Conservation (phyloP, 2,113 vertebrate genomes). For the Periophthalmus modestus region DNA sequence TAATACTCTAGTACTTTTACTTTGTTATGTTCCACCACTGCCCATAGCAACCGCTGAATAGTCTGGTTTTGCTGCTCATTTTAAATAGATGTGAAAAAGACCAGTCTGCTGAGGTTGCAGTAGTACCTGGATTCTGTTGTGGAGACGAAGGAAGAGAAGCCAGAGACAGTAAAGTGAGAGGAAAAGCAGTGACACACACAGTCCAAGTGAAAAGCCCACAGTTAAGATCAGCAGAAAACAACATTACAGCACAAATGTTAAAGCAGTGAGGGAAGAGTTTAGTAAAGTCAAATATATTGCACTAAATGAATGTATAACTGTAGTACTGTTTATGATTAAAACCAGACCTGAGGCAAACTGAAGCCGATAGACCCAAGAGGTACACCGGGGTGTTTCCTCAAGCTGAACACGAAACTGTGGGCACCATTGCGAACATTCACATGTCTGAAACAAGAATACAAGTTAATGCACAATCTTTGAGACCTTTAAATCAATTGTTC, state of each 20-base stretch:
- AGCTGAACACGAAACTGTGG: constrained; percentile 89
- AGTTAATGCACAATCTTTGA: background rate
- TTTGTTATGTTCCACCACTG: too few species aligned
- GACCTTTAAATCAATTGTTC: background rate
- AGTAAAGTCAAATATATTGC: background rate
- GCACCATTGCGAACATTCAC: constrained; percentile 86
- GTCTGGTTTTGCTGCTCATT: background rate
- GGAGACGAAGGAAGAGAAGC: constrained; percentile 61
- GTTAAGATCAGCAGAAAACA: constrained; percentile 9
- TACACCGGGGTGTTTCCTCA: constrained; percentile 84
- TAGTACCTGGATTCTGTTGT: constrained; percentile 69
- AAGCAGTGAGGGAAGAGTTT: background rate
- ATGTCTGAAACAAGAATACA: constrained; percentile 73
- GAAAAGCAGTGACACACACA: constrained; percentile 58
- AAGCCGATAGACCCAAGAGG: constrained; percentile 86
- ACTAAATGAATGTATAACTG: background rate
- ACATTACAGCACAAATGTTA: background rate
- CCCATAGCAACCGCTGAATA: too few species aligned
- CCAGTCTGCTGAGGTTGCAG: constrained; percentile 46
- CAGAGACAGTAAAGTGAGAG: constrained; percentile 58
- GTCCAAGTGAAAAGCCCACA: constrained; percentile 34
- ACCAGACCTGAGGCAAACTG: constrained; percentile 91
- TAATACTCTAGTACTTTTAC: too few species aligned
- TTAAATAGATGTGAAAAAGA: constrained; percentile 55
- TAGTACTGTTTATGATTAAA: background rate